These are phyloP conservation scores for Melopsittacus undulatus DNA, from an alignment of 2,797 vertebrate genomes.

Conservation along the genomic window DNA sequence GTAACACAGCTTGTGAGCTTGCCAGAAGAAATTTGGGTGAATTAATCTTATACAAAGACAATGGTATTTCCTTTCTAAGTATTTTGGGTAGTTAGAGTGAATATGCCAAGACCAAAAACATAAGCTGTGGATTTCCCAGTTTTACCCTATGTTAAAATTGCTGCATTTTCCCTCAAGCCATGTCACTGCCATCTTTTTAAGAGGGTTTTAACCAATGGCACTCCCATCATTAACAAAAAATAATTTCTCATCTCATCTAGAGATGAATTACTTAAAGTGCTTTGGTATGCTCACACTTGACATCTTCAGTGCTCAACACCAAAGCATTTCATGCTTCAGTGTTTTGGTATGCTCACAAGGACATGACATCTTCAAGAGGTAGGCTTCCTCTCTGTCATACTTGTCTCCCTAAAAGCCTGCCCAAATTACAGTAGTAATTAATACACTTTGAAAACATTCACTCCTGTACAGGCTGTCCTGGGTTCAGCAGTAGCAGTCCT, in stretches of 20 bases:
- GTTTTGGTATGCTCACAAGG: background rate
- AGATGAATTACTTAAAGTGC: background rate
- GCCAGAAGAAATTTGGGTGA: background rate
- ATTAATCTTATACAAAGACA: background rate
- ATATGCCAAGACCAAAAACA: background rate
- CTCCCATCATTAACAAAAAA: background rate
- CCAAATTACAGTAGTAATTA: background rate
- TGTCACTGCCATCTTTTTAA: background rate
- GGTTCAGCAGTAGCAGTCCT: no score
- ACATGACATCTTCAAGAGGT: background rate
- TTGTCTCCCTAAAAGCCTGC: background rate
- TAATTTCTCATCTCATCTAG: background rate
- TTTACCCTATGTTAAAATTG: background rate
- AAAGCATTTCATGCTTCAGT: background rate
- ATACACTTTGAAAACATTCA: background rate
- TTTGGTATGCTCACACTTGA: background rate
- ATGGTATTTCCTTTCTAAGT: background rate
- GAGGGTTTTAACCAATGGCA: background rate
- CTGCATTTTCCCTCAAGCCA: background rate
- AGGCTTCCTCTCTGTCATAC: background rate
- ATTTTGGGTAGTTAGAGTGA: background rate
- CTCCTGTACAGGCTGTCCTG: background rate
- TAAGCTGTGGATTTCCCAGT: background rate
- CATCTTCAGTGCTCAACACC: background rate
- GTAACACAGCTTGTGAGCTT: background rate